A percentile compares a stretch with the other conserved stretches of the same genome.
Evolutionary conservation across 2,888 invertebrate species (phyloP).

Genomic region (Tiphia femorata): DNA sequence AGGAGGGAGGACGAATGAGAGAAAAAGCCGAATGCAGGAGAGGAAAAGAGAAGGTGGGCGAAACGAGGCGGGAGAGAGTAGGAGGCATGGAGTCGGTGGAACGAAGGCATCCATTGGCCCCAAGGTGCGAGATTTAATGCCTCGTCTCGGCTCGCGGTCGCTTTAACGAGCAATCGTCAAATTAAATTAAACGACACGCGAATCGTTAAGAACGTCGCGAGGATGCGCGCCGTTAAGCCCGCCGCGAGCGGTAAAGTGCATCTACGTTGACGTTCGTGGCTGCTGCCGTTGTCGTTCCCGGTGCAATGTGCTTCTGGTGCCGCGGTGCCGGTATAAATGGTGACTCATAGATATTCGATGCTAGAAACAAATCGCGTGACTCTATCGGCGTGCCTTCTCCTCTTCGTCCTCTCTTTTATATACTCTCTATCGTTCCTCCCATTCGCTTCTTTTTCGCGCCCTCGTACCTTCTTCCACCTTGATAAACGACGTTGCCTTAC

Average conservation of each 20-base stretch:
- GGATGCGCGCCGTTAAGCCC: conserved; percentile 52
- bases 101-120: conserved; percentile 16
- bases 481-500: neutral
- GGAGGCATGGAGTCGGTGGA: too few species aligned
- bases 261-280: conserved; percentile 21
- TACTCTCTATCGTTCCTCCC: too few species aligned
- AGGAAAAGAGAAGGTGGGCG: conserved; percentile 1
- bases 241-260: conserved; percentile 29
- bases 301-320: too few species aligned
- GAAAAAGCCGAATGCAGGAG: neutral
- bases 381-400: too few species aligned
- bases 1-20: conserved; percentile 1
- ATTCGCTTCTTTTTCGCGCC: too few species aligned
- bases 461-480: too few species aligned
- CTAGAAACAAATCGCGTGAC: conserved; percentile 16
- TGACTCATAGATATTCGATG: conserved; percentile 17
- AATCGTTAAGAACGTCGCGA: conserved; percentile 52
- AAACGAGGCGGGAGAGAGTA: too few species aligned
- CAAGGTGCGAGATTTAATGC: conserved; percentile 52
- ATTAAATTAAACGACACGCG: conserved; percentile 63
- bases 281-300: conserved; percentile 17
- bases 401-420: too few species aligned
- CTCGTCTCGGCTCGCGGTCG: conserved; percentile 29
- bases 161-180: conserved; percentile 64
- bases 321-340: conserved; percentile 13